Conservation (phyloP, 1,140 invertebrate genomes). For the Hetaerina americana region DNA sequence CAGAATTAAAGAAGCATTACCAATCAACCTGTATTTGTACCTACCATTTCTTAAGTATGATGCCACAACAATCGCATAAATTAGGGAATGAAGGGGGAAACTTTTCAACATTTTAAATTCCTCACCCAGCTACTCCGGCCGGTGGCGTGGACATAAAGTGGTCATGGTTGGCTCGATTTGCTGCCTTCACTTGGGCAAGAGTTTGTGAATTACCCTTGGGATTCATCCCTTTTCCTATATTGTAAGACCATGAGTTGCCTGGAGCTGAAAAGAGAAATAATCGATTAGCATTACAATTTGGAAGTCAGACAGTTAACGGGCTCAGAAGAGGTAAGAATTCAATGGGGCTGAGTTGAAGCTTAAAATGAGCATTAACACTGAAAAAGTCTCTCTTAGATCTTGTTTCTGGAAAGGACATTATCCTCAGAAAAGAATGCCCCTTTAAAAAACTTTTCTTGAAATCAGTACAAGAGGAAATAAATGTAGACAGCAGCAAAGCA, state of each 20-base stretch:
- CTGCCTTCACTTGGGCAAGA: slow-evolving; percentile 7
- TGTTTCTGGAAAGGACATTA: no score
- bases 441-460: background rate
- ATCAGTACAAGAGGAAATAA: background rate
- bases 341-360: no score
- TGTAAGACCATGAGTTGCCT: background rate
- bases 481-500: no score
- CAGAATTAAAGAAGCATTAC: slow-evolving; percentile 8
- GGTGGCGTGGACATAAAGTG: slow-evolving; percentile 29
- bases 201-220: background rate
- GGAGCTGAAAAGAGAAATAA: background rate
- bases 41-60: no score
- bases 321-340: no score
- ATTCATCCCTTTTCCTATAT: background rate
- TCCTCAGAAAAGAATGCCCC: no score
- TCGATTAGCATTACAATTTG: background rate
- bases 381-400: no score
- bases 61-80: no score
- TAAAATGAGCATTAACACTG: no score
- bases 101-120: no score
- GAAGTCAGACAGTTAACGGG: background rate
- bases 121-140: slow-evolving; percentile 33
- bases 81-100: no score
- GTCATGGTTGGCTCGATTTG: slow-evolving; percentile 8
- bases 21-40: background rate